These are phyloP conservation scores for Drosophila ezoana DNA, from an alignment of 2,888 invertebrate species.

Conservation along the genomic window DNA sequence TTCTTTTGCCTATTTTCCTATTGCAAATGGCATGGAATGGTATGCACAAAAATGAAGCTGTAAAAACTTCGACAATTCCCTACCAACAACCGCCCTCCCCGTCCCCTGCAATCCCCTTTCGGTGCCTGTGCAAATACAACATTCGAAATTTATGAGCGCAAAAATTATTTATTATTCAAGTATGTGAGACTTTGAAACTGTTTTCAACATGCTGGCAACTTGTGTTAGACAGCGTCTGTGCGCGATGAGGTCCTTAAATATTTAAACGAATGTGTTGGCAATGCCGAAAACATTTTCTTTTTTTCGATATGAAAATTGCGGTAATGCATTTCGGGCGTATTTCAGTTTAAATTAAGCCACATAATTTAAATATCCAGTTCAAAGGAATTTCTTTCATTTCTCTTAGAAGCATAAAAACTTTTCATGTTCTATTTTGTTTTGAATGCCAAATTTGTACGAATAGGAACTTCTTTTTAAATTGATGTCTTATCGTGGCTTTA, in stretches of 20 bases:
- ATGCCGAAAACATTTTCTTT: slow-evolving; percentile 5
- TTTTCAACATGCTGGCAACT: slow-evolving; percentile 36
- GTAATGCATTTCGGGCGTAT: neutral
- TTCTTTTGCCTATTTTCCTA: slow-evolving; percentile 58
- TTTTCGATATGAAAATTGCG: neutral
- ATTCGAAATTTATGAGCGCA: slow-evolving; percentile 77
- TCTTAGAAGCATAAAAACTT: too few relatives aligned
- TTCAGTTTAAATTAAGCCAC: neutral
- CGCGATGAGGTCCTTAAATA: slow-evolving; percentile 29
- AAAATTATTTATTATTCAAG: slow-evolving; percentile 75
- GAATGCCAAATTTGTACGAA: too few relatives aligned
- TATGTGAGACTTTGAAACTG: slow-evolving; percentile 50
- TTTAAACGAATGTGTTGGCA: slow-evolving; percentile 13
- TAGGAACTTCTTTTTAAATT: too few relatives aligned
- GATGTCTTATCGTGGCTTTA: too few relatives aligned
- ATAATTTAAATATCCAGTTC: neutral
- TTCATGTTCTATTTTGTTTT: too few relatives aligned
- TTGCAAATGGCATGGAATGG: slow-evolving; percentile 57
- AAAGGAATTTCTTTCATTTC: neutral
- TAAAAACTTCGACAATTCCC: slow-evolving; percentile 54
- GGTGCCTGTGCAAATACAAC: slow-evolving; percentile 34
- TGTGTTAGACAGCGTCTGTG: slow-evolving; percentile 21
- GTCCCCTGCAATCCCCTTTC: neutral
- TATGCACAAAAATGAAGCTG: slow-evolving; percentile 55
- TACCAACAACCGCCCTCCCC: neutral